Percentiles rank a stretch among this genome's conserved stretches.
phyloP scores from a whole-genome alignment of 2,113 vertebrate species.

The Macrotis lagotis region DNA sequence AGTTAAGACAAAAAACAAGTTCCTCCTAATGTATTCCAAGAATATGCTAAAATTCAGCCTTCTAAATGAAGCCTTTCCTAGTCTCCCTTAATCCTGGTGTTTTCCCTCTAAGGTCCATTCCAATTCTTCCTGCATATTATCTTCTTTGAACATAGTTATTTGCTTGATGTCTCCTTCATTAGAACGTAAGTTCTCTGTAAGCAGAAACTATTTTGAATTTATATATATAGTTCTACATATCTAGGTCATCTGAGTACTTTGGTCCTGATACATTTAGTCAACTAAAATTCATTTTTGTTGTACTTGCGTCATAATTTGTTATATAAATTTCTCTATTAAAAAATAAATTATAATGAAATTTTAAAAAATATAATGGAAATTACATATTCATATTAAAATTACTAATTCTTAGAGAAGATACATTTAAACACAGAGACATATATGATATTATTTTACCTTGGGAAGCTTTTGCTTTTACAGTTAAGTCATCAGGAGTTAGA shows the following conservation, averaged over 20 bases:
- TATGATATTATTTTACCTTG: constrained; percentile 84
- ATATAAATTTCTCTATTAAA: background rate
- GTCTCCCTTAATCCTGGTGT: background rate
- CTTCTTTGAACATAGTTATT: background rate
- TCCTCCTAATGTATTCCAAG: background rate
- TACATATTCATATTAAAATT: background rate
- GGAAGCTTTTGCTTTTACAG: constrained; percentile 87
- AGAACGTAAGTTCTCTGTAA: background rate
- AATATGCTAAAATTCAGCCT: background rate
- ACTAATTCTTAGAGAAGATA: background rate
- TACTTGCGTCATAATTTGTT: background rate
- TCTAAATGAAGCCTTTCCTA: background rate
- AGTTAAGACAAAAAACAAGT: background rate
- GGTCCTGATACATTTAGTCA: background rate
- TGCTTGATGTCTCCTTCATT: background rate
- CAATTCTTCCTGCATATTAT: background rate
- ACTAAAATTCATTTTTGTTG: background rate
- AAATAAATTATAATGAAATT: background rate
- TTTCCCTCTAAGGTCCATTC: background rate
- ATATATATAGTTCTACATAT: background rate
- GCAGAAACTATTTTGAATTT: background rate
- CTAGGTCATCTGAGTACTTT: background rate
- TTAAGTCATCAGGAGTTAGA: constrained; percentile 96
- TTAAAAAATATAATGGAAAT: background rate
- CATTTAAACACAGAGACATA: background rate